Conservation (phyloP, 2,113 vertebrate species). For the Pseudois nayaur region DNA sequence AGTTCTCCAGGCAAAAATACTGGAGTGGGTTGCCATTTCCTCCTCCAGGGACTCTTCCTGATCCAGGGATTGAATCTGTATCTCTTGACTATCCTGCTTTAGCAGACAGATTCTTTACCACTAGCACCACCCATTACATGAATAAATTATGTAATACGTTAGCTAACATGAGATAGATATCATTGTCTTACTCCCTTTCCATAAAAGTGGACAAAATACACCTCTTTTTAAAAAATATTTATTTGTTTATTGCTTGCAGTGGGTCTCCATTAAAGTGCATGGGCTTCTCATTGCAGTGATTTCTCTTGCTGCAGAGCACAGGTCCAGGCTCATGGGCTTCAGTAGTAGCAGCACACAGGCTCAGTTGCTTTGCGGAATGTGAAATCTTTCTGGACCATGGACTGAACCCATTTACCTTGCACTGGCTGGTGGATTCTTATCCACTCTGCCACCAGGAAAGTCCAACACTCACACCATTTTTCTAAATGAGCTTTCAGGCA, state of each 20-base stretch:
- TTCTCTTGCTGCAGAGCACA: neutral
- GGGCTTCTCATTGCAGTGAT: fast-evolving
- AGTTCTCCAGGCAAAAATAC: neutral
- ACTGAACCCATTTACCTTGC: neutral
- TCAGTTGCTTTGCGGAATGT: neutral
- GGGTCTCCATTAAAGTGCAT: neutral
- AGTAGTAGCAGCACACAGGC: neutral
- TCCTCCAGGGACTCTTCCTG: neutral
- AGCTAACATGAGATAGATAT: neutral
- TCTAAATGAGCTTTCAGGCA: neutral
- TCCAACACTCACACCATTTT: neutral
- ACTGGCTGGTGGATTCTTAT: neutral
- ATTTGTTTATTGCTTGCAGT: neutral
- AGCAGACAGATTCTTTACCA: neutral
- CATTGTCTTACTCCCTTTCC: neutral
- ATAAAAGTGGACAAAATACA: neutral
- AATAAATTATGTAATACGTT: neutral
- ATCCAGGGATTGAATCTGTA: neutral
- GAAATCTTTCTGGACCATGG: neutral
- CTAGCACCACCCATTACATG: neutral
- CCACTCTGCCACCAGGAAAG: neutral
- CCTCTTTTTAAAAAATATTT: neutral
- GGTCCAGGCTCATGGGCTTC: neutral
- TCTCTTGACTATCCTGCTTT: neutral
- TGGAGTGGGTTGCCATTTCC: neutral